Evolutionary conservation across 2,113 vertebrate species (phyloP).

Genomic region (Sterna hirundo): DNA sequence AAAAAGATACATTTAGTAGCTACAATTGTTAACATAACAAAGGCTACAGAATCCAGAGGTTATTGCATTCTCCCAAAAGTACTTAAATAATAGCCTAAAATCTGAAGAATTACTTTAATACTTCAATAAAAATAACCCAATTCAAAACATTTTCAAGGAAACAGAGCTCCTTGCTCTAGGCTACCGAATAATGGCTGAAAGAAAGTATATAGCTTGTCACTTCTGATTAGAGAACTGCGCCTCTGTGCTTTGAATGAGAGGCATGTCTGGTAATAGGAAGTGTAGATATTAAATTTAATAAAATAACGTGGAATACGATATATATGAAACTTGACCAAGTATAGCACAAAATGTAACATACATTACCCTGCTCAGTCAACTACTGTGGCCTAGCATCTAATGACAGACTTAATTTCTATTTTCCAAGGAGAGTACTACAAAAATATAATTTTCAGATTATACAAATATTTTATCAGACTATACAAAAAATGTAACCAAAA

Average conservation of each 20-base stretch:
- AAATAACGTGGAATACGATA: constrained; percentile 90
- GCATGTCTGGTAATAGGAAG: constrained; percentile 92
- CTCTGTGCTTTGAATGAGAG: constrained; percentile 93
- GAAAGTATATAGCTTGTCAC: constrained; percentile 97
- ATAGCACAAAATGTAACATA: constrained; percentile 74
- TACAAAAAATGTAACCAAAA: constrained; percentile 54
- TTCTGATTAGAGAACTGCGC: constrained; percentile 95
- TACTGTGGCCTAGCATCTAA: constrained; percentile 78
- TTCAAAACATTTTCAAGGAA: constrained; percentile 96
- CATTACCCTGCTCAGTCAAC: constrained; percentile 80
- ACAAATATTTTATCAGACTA: constrained; percentile 77
- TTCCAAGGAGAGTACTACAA: constrained; percentile 71
- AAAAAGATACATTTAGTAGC: constrained; percentile 74
- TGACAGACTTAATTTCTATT: constrained; percentile 79
- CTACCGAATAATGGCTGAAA: constrained; percentile 94
- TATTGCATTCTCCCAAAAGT: constrained; percentile 86
- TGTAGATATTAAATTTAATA: constrained; percentile 96
- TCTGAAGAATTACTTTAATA: constrained; percentile 99
- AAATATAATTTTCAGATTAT: constrained; percentile 77
- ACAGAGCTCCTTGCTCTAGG: constrained; percentile 91
- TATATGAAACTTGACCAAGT: constrained; percentile 87
- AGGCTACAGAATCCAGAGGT: constrained; percentile 78
- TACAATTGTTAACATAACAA: constrained; percentile 76
- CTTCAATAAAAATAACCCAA: constrained; percentile 99
- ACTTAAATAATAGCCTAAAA: constrained; percentile 96